These are phyloP conservation scores for Nemotelus pantherinus DNA, from an alignment of 2,888 invertebrate species.

Conservation along the genomic window DNA sequence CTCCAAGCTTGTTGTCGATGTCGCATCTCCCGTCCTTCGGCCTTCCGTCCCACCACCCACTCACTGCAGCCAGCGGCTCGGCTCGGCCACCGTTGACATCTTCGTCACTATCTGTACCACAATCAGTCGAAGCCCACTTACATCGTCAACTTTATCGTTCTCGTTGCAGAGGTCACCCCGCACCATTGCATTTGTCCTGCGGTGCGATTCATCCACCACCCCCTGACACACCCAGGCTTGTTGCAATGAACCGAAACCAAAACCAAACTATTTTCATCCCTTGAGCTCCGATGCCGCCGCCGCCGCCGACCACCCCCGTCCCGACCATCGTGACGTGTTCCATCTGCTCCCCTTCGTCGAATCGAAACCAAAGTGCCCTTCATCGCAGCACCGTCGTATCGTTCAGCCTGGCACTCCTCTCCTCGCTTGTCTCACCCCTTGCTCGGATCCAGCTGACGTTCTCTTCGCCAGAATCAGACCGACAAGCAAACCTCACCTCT, in stretches of 20 bases:
- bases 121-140: slow-evolving; percentile 28
- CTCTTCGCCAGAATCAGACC: not conserved
- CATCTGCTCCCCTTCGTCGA: slow-evolving; percentile 26
- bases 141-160: slow-evolving; percentile 31
- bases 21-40: not conserved
- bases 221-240: not conserved
- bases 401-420: not conserved
- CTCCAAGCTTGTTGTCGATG: slow-evolving; percentile 9
- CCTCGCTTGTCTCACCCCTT: not conserved
- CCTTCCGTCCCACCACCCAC: not conserved
- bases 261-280: slow-evolving; percentile 37
- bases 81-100: not conserved
- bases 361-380: slow-evolving; percentile 34
- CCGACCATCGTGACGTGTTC: not conserved
- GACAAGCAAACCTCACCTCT: not conserved
- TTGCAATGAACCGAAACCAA: slow-evolving; percentile 36
- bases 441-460: not conserved
- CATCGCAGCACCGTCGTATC: slow-evolving; percentile 21
- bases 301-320: not conserved
- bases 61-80: not conserved
- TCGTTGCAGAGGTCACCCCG: not conserved
- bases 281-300: not conserved
- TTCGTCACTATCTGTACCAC: slow-evolving; percentile 29
- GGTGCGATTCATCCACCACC: not conserved
- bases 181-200: not conserved